phyloP scores from a whole-genome alignment of 1,140 invertebrate species.

The Latrodectus geometricus region DNA sequence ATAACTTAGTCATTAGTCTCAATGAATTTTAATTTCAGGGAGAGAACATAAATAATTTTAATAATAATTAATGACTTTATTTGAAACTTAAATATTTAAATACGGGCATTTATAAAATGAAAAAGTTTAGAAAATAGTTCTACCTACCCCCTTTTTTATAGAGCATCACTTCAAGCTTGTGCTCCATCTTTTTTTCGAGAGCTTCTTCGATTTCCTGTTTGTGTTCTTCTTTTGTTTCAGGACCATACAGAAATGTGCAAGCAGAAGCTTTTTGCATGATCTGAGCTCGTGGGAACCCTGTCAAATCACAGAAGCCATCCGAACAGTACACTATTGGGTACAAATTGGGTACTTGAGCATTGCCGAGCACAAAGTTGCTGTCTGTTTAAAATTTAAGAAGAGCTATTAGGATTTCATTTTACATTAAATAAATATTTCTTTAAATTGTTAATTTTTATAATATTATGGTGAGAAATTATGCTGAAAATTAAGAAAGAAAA shows the following conservation, averaged over 20 bases:
- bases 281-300: slow-evolving; percentile 91
- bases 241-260: slow-evolving; percentile 94
- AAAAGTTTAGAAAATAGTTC: neutral
- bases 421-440: no score
- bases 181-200: slow-evolving; percentile 87
- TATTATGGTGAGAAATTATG: no score
- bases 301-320: slow-evolving; percentile 97
- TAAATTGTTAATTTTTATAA: no score
- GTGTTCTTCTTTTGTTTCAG: slow-evolving; percentile 89
- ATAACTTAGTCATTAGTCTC: no score
- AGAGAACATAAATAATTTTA: no score
- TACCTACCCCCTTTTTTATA: slow-evolving; percentile 92
- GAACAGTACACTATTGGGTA: slow-evolving; percentile 98
- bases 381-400: slow-evolving; percentile 76
- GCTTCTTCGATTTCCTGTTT: slow-evolving; percentile 89
- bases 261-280: slow-evolving; percentile 97
- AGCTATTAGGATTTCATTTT: no score
- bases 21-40: no score
- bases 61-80: no score
- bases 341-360: slow-evolving; percentile 86
- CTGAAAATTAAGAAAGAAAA: no score
- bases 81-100: no score
- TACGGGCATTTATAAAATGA: no score
- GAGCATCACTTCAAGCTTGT: slow-evolving; percentile 93
- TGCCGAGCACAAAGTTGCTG: slow-evolving; percentile 97